Conservation (phyloP, 2,113 vertebrate genomes). For the Neodontobutis hainanensis region DNA sequence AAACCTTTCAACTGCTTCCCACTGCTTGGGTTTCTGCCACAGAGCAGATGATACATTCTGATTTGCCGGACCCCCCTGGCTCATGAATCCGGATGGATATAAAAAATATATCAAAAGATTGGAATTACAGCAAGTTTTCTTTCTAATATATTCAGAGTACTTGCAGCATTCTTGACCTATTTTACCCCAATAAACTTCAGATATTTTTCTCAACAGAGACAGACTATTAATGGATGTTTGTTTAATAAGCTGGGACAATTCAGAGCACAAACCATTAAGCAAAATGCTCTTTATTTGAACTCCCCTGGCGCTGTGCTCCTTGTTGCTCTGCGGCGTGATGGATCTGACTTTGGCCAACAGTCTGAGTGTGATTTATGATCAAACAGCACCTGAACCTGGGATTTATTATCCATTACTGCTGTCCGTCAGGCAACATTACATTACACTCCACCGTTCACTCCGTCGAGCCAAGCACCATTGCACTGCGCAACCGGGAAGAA, state of each 20-base stretch:
- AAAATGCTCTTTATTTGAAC: conserved; percentile 52
- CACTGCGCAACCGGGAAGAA: conserved; percentile 38
- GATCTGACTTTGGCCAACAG: conserved; percentile 71
- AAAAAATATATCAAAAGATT: conserved; percentile 58
- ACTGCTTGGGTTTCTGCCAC: conserved; percentile 50
- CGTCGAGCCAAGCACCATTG: conserved; percentile 41
- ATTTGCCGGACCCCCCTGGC: conserved; percentile 36
- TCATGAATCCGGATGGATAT: conserved; percentile 45
- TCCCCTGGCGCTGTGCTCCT: conserved; percentile 41
- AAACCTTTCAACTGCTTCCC: conserved; percentile 59
- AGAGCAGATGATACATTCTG: conserved; percentile 59
- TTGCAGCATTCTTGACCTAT: conserved; percentile 36
- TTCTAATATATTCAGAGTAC: conserved; percentile 30
- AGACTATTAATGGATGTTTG: conserved; percentile 9
- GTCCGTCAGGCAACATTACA: conserved; percentile 73
- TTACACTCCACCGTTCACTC: conserved; percentile 66
- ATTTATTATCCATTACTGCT: conserved; percentile 78
- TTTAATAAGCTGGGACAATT: conserved; percentile 38
- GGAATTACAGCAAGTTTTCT: conserved; percentile 40
- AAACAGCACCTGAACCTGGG: conserved; percentile 73
- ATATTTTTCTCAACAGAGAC: conserved; percentile 29
- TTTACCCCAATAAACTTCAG: conserved; percentile 13
- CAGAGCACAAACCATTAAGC: conserved; percentile 52
- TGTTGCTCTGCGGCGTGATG: conserved; percentile 67
- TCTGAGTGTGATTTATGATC: conserved; percentile 74